phyloP scores from a whole-genome alignment of 92 coral and sea anemone species.

The Heteractis magnifica region DNA sequence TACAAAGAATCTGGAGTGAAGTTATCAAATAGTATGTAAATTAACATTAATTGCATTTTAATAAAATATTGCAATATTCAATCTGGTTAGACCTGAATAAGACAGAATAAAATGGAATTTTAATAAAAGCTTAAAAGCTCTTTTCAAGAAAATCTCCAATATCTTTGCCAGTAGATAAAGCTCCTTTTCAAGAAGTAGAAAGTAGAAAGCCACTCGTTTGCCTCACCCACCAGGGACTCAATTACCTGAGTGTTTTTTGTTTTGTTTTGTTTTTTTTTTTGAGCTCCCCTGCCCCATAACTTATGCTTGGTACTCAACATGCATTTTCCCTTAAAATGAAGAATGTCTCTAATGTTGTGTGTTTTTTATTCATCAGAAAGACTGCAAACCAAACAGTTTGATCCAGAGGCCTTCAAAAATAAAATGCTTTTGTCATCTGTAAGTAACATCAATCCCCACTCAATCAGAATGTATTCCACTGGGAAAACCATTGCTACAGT shows the following conservation, averaged over 20 bases:
- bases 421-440: slow-evolving; percentile 81
- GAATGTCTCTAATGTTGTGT: background rate
- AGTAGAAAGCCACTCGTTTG: too few relatives aligned
- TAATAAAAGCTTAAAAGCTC: too few relatives aligned
- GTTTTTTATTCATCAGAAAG: slow-evolving; percentile 49
- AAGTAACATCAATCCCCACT: background rate
- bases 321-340: background rate
- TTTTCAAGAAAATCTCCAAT: too few relatives aligned
- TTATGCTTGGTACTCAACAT: background rate
- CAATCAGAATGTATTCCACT: too few relatives aligned
- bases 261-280: too few relatives aligned
- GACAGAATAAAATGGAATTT: background rate
- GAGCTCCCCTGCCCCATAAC: background rate
- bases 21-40: slow-evolving; percentile 75
- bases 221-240: too few relatives aligned
- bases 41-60: too few relatives aligned
- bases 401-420: slow-evolving; percentile 61
- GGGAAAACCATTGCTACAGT: too few relatives aligned
- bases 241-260: too few relatives aligned
- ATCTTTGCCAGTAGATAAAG: too few relatives aligned
- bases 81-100: background rate
- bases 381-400: slow-evolving; percentile 71
- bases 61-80: too few relatives aligned
- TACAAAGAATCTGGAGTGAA: slow-evolving; percentile 84
- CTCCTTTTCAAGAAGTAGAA: too few relatives aligned